These are phyloP conservation scores for Channallabes apus DNA, from an alignment of 2,797 vertebrate species.

Conservation along the genomic window DNA sequence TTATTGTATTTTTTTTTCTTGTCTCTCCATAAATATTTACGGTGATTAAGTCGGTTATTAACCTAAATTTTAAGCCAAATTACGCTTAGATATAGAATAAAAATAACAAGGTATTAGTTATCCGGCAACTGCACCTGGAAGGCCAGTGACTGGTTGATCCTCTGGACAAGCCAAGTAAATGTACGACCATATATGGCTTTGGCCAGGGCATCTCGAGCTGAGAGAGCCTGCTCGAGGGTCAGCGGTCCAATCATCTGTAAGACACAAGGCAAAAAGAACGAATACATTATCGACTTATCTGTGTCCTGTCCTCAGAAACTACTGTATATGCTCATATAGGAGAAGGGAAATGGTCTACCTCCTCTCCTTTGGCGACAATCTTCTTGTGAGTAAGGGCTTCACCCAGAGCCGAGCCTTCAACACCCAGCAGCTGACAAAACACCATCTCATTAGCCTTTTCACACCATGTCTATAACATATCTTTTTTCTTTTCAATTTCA, in stretches of 20 bases:
- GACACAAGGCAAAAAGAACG: slow-evolving; percentile 1
- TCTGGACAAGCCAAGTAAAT: slow-evolving; percentile 93
- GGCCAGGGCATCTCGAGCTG: slow-evolving; percentile 88
- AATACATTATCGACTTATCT: not conserved
- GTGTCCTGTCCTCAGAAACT: not conserved
- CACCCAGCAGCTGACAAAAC: slow-evolving; percentile 83
- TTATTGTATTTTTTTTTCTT: too few species aligned
- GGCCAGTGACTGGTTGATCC: slow-evolving; percentile 79
- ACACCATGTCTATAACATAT: not conserved
- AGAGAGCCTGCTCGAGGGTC: slow-evolving; percentile 90
- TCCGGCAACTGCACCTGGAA: slow-evolving; percentile 34
- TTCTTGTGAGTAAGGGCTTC: slow-evolving; percentile 93
- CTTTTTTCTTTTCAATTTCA: not conserved
- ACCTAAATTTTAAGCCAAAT: not conserved
- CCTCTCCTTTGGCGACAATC: slow-evolving; percentile 95
- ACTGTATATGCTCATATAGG: not conserved
- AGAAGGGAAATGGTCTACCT: slow-evolving; percentile 74
- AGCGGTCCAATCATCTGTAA: slow-evolving; percentile 89
- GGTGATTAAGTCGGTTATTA: not conserved
- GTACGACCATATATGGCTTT: slow-evolving; percentile 91
- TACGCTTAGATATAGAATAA: not conserved
- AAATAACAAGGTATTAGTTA: not conserved
- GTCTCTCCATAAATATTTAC: not conserved
- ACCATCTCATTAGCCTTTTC: slow-evolving; percentile 37
- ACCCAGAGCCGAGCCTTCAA: slow-evolving; percentile 79